Base-by-base conservation (phyloP, 2,113 vertebrate genomes). In the Smithornis capensis region DNA sequence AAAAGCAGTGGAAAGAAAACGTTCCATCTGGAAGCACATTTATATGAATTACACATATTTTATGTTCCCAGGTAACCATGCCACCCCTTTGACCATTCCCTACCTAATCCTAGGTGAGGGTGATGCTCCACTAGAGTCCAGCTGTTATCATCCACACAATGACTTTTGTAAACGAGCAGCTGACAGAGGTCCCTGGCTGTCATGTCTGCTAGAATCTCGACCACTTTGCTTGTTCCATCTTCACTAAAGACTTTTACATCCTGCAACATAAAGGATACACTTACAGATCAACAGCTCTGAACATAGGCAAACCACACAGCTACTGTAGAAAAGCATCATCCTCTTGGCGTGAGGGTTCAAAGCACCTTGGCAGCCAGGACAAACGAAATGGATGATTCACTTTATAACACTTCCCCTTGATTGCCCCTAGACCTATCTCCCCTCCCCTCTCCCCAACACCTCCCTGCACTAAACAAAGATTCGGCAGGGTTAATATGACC, bases 81-180 rank as follows among this genome's bases (percentile, higher is more conserved):
- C 92, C 93, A 90, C 92, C 88, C 92, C 82, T 95, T 80, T 73
- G 83, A 94, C 49, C 64, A 2, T 78, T 91, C 82, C 98, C 95
- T 98, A 99, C 99, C 99, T 97, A 99, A 97, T 92, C 99, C 99
- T 83, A 99, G 98, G 85, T 99, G 98, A 15, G 99, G 98, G 98
- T 99, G 99, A 97, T 99, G 98, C 97, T 99, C 99, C 97, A 99
- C 99, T 91, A 99, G 98, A 57, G 98, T 98, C 99, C 99, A 99
- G 98, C 98, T 99, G 98, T 99, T 99, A 98, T 99, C 99, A 94
- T 99, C 99, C 98, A 99, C 98, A 98, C 99, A 99, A 98, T 99
- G 99, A 98, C 98, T 99, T 97, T 98, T 99, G 98, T 99, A 99
- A 95, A 99, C 98, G 97, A 99, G 98, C 95, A 99, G 96, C 97